These are phyloP conservation scores for Mallotus villosus DNA, from an alignment of 2,797 vertebrate genomes.

Conservation along the genomic window DNA sequence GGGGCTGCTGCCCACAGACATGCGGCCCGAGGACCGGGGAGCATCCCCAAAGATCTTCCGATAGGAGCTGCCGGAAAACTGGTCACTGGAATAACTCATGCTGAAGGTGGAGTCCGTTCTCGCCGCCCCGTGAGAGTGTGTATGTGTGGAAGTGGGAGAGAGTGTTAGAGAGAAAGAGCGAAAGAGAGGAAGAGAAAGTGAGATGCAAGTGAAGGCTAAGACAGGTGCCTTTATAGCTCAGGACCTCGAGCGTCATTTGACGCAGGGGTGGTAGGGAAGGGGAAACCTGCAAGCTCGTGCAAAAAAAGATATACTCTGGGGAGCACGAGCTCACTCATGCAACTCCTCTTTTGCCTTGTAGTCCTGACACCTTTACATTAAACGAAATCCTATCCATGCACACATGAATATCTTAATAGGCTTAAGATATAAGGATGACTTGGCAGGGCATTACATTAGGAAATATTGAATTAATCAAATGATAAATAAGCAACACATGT, in stretches of 20 bases:
- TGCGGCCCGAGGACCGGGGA: constrained; percentile 65
- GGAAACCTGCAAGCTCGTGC: constrained; percentile 73
- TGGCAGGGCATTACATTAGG: not conserved
- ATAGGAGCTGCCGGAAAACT: constrained; percentile 77
- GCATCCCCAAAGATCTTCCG: constrained; percentile 80
- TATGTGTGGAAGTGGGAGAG: constrained; percentile 39
- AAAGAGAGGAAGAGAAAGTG: constrained; percentile 59
- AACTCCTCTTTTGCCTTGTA: constrained; percentile 32
- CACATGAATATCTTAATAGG: not conserved
- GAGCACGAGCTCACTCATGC: constrained; percentile 62
- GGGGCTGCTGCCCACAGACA: constrained; percentile 68
- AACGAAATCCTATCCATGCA: not conserved
- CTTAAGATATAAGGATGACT: not conserved
- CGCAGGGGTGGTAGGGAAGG: constrained; percentile 65
- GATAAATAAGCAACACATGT: no score
- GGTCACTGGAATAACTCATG: constrained; percentile 76
- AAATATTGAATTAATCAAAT: not conserved
- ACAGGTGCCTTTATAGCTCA: constrained; percentile 72
- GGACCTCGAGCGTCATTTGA: constrained; percentile 73
- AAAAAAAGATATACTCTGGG: constrained; percentile 62
- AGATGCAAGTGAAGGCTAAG: constrained; percentile 68
- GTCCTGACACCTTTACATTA: constrained; percentile 15
- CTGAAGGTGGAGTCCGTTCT: constrained; percentile 33
- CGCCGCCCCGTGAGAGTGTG: constrained; percentile 29
- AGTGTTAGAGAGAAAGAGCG: constrained; percentile 28